Conservation (phyloP, 2,113 vertebrate genomes). For the human region DNA sequence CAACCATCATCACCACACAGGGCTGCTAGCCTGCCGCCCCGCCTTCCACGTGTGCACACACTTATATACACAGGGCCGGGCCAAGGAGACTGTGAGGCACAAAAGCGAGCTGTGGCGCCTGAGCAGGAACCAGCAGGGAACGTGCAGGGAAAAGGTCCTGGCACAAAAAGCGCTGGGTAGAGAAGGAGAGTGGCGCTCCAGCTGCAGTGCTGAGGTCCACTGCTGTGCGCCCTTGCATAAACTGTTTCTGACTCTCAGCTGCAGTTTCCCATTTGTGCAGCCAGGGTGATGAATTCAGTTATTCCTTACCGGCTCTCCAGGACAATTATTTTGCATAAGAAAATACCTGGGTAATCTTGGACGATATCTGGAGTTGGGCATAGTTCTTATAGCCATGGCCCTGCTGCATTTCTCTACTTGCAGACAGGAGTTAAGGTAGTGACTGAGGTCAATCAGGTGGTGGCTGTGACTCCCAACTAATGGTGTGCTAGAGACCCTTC, state of each 20-base stretch:
- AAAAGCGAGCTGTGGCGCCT: background rate
- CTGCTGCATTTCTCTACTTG: background rate
- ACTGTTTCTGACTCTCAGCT: background rate
- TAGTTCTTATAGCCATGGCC: rapidly evolving
- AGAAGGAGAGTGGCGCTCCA: background rate
- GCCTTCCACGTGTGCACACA: background rate
- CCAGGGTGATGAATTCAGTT: rapidly evolving
- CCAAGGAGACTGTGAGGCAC: background rate
- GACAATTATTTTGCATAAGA: background rate
- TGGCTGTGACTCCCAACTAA: background rate
- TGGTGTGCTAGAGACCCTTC: background rate
- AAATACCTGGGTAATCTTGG: background rate
- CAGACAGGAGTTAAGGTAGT: background rate
- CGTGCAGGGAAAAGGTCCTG: rapidly evolving
- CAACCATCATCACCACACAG: constrained; percentile 78
- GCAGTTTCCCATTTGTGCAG: rapidly evolving
- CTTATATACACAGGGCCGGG: background rate
- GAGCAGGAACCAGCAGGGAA: background rate
- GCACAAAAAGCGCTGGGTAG: background rate
- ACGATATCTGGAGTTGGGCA: background rate
- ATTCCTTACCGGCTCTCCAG: background rate
- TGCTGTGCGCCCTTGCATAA: background rate
- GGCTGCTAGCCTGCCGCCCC: constrained; percentile 63
- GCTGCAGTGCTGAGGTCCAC: rapidly evolving
- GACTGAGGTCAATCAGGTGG: background rate